A percentile compares a stretch with the other conserved stretches of the same genome.
Conservation (phyloP, 2,797 vertebrate genomes). For the Okamejei kenojei region DNA sequence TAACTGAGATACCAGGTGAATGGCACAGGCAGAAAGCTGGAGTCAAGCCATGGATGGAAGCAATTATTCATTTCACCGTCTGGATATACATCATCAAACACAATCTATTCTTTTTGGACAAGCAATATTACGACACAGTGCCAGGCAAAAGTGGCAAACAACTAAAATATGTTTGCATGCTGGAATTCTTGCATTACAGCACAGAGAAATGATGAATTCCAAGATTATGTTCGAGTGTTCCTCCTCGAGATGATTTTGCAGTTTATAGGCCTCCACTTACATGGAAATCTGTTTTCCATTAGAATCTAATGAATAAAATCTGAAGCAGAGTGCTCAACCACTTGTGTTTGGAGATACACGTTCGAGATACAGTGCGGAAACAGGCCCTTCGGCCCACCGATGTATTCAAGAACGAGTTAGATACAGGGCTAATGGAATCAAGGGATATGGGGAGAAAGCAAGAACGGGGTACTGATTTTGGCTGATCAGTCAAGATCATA, state of each 20-base stretch:
- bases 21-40: neutral
- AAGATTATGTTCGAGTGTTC: neutral
- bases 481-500: too few species aligned
- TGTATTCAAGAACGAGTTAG: too few species aligned
- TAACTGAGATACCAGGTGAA: neutral
- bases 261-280: neutral
- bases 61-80: conserved; percentile 20
- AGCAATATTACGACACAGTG: neutral
- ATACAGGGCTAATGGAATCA: too few species aligned
- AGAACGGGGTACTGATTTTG: too few species aligned
- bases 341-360: too few species aligned
- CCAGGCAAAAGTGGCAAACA: neutral
- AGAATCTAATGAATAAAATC: too few species aligned
- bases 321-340: too few species aligned
- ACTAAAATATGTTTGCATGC: neutral
- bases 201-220: neutral
- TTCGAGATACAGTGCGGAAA: too few species aligned
- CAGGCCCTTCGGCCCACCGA: too few species aligned
- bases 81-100: neutral
- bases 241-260: neutral
- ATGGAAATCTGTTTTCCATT: neutral
- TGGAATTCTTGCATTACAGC: neutral
- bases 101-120: neutral
- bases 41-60: neutral
- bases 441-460: too few species aligned